Base-by-base conservation (phyloP, 2,113 vertebrate genomes). In the Girardinichthys multiradiatus region DNA sequence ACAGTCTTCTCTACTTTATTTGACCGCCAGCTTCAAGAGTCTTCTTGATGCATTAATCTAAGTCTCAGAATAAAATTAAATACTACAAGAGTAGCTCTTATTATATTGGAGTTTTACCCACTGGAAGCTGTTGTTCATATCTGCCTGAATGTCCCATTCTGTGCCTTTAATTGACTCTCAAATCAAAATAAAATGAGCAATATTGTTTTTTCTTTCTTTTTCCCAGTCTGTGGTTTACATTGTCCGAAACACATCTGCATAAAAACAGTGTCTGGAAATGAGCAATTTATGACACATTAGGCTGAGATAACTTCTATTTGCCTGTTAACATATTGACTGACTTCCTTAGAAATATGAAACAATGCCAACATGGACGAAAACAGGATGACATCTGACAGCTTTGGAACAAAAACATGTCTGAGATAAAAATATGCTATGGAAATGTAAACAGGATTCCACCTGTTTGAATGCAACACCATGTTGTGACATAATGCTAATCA, bases 341-440 rank as follows among this genome's bases (percentile, higher is more conserved):
- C 80, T 88, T 93, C 87, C 89, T 76, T 48, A 54, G 75, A 26
- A 62, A 39, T 77, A 80, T 57, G 64, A 85, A 86, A 92, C 89
- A 90, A 90, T 86, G 70, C 64, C 28, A 45, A 71, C 59, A 89
- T 65, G 66, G 76, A 74, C 86, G 86, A 90, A 94, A 94, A 94
- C 94, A 86, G 92, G 91, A 94, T 82, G 90, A 90, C 93, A 95
- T 92, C 94, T 95, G 94, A 87, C 80, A 82, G 69, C 79, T 83
- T 84, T 86, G 79, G 82, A 68, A 80, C 78, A 72, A 79, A 83
- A 39, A 82, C 27, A 4, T 77, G 62, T 61, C 74, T 42, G 65
- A 54, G 77, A 79, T 76, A 71, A 65, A 77, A 80, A 74, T 67
- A 74, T 66, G 57, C 54, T 79, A 8, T 4, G 63, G 68, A 83